Base-by-base conservation (phyloP, 2,113 vertebrate genomes). In the Raja brachyura region DNA sequence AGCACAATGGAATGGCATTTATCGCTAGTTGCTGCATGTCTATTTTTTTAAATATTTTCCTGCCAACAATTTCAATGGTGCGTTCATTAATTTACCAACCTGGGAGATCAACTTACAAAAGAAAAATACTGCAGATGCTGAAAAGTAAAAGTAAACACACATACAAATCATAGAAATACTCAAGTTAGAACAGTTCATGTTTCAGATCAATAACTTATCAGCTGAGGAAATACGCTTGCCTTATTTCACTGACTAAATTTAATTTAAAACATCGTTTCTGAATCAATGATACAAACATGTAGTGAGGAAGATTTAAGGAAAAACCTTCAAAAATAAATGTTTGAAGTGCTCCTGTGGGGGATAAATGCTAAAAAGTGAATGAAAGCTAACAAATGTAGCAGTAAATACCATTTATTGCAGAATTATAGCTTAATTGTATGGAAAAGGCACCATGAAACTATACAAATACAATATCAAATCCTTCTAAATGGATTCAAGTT, bases 361-460 rank as follows among this genome's bases (percentile, higher is more conserved):
- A 33, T 63, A 5, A 88, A 66, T n/a, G 59, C 20, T 31, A 18
- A 63, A 31, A 63, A 63, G 28, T 18, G 18, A 88, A 66, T 63
- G 28, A 63, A 88, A 11, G 18, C 10, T n/a, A 31, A 63, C 28
- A 0, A 33, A n/a, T 7, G 5, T 92, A 73, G 66, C 68, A 54
- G 90, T 88, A 95, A 96, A 96, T 96, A 96, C 95, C 95, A 94
- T 97, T 98, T 97, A 98, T 98, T 98, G 97, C 96, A 97, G 96
- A 97, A 96, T 96, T 96, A 94, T 94, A 96, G 96, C 96, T 96
- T 95, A 96, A 96, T 95, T 93, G 93, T 94, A 95, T 96, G 96
- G 90, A 95, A 97, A 98, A 98, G 97, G 97, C 97, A 98, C 97
- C 95, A 97, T 96, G 96, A 97, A 96, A 96, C 96, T 96, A 97